phyloP scores from a whole-genome alignment of 2,797 vertebrate species.

The Crenuchus spilurus region DNA sequence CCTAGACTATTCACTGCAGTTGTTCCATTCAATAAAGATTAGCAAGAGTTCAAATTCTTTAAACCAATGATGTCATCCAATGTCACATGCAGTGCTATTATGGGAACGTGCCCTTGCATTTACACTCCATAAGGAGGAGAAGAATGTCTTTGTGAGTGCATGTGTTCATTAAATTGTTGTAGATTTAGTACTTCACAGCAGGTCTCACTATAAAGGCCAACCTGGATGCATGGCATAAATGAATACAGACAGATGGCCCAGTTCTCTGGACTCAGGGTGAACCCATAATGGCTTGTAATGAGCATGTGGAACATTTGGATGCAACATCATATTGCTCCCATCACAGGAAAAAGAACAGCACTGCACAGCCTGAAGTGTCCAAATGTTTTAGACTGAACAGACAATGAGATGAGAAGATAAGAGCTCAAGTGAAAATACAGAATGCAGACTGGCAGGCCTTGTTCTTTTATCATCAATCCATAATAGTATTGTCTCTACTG shows the following conservation, averaged over 20 bases:
- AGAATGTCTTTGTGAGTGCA: neutral
- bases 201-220: conserved; percentile 21
- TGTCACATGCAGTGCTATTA: conserved; percentile 4
- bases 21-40: neutral
- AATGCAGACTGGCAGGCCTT: neutral
- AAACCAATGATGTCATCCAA: neutral
- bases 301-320: conserved; percentile 53
- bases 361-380: conserved; percentile 9
- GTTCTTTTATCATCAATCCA: neutral
- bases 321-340: conserved; percentile 39
- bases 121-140: neutral
- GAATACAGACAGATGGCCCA: conserved; percentile 62
- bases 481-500: neutral
- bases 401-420: conserved; percentile 4
- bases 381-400: conserved; percentile 14
- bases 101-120: neutral
- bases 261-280: conserved; percentile 48
- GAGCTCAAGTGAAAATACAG: conserved; percentile 5
- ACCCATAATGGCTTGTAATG: conserved; percentile 48
- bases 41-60: neutral
- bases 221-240: conserved; percentile 19
- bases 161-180: conserved; percentile 21
- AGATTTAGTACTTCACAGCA: conserved; percentile 32
- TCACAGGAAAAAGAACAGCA: conserved; percentile 34
- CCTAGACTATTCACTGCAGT: neutral